Evolutionary conservation across 1,140 invertebrate genomes (phyloP).

Genomic region (Cydia pomonella): DNA sequence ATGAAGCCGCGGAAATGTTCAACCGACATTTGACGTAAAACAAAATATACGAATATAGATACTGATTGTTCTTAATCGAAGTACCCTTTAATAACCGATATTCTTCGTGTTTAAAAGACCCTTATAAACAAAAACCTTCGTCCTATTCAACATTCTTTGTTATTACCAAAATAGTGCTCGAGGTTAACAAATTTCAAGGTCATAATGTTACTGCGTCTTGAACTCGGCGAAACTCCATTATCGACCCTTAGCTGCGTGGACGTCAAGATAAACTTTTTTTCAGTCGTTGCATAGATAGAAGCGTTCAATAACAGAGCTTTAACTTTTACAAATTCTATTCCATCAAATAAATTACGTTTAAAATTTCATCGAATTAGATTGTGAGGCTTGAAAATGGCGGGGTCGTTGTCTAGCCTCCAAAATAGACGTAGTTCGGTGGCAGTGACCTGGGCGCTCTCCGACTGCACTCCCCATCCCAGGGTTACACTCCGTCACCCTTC

Average conservation of each 20-base stretch:
- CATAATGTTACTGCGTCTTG: slow-evolving; percentile 10
- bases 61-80: no score
- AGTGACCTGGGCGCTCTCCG: slow-evolving; percentile 68
- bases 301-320: background rate
- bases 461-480: slow-evolving; percentile 52
- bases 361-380: slow-evolving; percentile 3
- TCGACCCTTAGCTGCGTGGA: background rate
- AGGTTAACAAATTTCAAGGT: background rate
- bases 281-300: background rate
- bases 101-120: no score
- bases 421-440: slow-evolving; percentile 66
- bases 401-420: slow-evolving; percentile 59
- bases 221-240: background rate
- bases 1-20: no score
- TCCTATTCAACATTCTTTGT: background rate
- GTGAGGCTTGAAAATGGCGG: slow-evolving; percentile 5
- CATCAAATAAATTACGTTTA: slow-evolving; percentile 22
- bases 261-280: background rate
- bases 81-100: no score
- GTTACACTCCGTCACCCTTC: slow-evolving; percentile 14
- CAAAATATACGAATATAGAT: no score
- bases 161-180: background rate
- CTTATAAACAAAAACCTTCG: background rate
- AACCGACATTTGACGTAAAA: no score
- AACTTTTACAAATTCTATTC: background rate